Percentiles rank a stretch among this genome's conserved stretches.
phyloP scores from a whole-genome alignment of 2,113 vertebrate species.

The Neotoma lepida region DNA sequence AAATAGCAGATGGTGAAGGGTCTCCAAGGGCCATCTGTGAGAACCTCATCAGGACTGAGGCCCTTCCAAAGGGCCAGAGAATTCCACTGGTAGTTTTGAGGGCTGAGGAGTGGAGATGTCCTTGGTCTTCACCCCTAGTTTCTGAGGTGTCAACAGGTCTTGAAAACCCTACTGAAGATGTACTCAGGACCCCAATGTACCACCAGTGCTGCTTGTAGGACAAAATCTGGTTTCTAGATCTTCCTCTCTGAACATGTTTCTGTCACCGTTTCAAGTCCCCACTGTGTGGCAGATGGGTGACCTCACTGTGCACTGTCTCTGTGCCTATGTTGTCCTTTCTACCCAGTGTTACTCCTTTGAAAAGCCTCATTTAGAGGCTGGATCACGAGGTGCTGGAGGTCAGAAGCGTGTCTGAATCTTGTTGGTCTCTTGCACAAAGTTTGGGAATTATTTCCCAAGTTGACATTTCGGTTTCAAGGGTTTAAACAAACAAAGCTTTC shows the following conservation, averaged over 20 bases:
- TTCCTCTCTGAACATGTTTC: neutral
- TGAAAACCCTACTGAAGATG: neutral
- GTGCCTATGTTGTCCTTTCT: neutral
- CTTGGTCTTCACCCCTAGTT: neutral
- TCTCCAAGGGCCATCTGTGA: neutral
- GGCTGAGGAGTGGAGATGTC: neutral
- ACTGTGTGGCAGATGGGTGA: neutral
- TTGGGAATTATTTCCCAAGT: neutral
- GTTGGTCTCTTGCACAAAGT: neutral
- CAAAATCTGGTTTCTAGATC: neutral
- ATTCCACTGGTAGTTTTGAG: neutral
- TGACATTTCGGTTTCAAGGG: neutral
- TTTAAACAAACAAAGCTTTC: conserved; percentile 20
- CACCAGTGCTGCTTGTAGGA: neutral
- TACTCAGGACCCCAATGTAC: neutral
- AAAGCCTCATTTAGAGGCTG: neutral
- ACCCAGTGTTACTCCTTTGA: neutral
- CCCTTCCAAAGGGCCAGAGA: neutral
- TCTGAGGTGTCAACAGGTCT: neutral
- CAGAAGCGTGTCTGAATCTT: neutral
- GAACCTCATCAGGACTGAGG: neutral
- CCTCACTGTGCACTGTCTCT: too few relatives aligned
- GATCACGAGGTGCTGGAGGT: neutral
- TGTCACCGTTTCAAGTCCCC: neutral
- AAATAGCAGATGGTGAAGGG: neutral